These are phyloP conservation scores for Hypomecis punctinalis DNA, from an alignment of 2,888 invertebrate genomes.

Conservation along the genomic window DNA sequence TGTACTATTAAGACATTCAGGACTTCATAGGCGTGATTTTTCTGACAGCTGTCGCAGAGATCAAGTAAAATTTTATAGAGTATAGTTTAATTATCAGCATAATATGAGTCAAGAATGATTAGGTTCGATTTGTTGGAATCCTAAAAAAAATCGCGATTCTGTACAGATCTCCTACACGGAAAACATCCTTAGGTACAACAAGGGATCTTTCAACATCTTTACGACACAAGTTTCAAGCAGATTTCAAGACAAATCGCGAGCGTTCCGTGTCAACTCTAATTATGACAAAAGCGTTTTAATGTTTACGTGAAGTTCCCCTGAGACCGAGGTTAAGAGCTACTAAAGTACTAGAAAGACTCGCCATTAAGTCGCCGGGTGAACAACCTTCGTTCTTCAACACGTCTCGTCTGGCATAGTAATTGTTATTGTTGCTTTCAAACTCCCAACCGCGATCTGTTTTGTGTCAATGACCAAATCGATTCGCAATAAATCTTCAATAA, in stretches of 20 bases:
- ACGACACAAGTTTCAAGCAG: conserved; percentile 1
- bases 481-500: conserved; percentile 13
- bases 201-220: neutral
- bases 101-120: neutral
- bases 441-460: conserved; percentile 54
- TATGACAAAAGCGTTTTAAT: conserved; percentile 48
- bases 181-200: neutral
- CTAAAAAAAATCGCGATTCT: neutral
- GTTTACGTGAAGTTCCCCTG: conserved; percentile 57
- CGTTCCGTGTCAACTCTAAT: conserved; percentile 19
- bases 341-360: conserved; percentile 65
- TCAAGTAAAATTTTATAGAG: too few relatives aligned
- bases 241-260: conserved; percentile 4
- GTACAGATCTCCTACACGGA: neutral
- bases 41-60: too few relatives aligned
- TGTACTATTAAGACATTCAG: too few relatives aligned
- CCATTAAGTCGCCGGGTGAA: conserved; percentile 80
- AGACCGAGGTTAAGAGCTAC: conserved; percentile 68
- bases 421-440: conserved; percentile 65
- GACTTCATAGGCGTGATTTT: too few relatives aligned
- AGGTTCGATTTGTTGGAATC: neutral
- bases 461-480: conserved; percentile 52
- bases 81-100: too few relatives aligned
- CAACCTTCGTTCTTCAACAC: conserved; percentile 66
- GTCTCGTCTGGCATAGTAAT: conserved; percentile 79